Evolutionary conservation across 2,797 vertebrate species (phyloP), one percentile per base, ranked within the genome.

Genomic region (Malacoctenus gilli): DNA sequence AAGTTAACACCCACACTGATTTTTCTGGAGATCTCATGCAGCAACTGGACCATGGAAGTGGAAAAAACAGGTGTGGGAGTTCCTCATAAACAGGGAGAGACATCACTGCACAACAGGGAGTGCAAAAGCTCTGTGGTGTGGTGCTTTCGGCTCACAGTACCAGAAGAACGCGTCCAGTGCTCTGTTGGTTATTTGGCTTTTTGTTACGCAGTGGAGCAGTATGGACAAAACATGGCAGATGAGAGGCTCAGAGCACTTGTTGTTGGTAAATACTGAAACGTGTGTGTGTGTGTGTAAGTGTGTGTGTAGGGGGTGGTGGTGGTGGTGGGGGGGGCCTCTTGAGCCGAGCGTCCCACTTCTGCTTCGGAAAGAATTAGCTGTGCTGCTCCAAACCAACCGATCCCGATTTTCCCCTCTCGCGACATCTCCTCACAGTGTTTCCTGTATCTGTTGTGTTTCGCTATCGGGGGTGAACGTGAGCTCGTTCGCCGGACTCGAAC

Each of bases 21-120:
- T 85, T 85, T 28, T n/a, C n/a, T 82, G 79, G 88, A 87, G 79
- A 87, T 82, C 75, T 89, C 91, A 92, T 92, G 91, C 90, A 91
- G 85, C 84, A 87, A 85, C 83, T 89, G 86, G 87, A 90, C 83
- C 80, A 68, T 76, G 75, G 68, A 80, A 78, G 83, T 68, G 86
- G 58, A 80, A 81, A n/a, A 77, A 87, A 82, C 44, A 61, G 72
- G 76, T 78, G 80, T 77, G 83, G 80, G 72, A 58, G 54, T 69
- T 77, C 69, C 75, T 88, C 68, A 83, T 84, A 82, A 86, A 89
- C 75, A 70, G 83, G 79, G 81, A 87, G 86, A 90, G 89, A 91
- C 84, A 91, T 91, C 84, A 87, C 86, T 84, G 85, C 85, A 90
- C 80, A 83, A 89, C 79, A 82, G 79, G 73, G 85, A 85, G 86